Evolutionary conservation across 37 sponge, comb jelly and placozoan genomes (phyloP), one percentile per base, ranked within the genome.

Genomic region (Beroe forskalii): DNA sequence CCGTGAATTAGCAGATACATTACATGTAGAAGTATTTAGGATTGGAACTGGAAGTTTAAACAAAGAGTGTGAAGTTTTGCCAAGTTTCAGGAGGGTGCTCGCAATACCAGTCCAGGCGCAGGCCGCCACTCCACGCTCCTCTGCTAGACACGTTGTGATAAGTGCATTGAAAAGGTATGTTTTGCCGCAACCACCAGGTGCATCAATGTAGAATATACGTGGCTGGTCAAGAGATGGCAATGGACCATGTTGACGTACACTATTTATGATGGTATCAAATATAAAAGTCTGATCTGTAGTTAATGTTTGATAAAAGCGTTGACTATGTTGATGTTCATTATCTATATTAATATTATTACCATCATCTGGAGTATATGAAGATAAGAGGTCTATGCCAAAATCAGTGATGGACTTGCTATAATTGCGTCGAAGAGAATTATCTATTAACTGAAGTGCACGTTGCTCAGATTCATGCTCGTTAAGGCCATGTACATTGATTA

Each of bases 261-360:
- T n/a, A n/a, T 6, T 64, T n/a, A n/a, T 14, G 28, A 64, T 14
- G 6, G 27, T 64, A n/a, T 64, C 67, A 27, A 25, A 14, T 27
- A 64, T 64, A n/a, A 64, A 64, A n/a, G 28, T 14, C 67, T 64
- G 67, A 24, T 64, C 67, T 64, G 67, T 25, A 8, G 23, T 64
- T 27, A 64, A 24, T 24, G 28, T 25, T 14, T 64, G 24, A 6
- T 24, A 64, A 12, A 19, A 17, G 17, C 60, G 60, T 55, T 55
- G 14, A 17, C 14, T 19, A 19, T 55, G 14, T 55, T 9, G 60
- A 19, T 55, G 60, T 55, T 55, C 60, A 17, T 19, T 9, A 55
- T 55, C 60, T 19, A 55, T 55, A 55, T 55, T 17, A 19, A 55
- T 17, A 55, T 55, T 9, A 19, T 55, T 17, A 19, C 60, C 17